phyloP scores from a whole-genome alignment of 1,140 invertebrate species.

The Chironomus tepperi region DNA sequence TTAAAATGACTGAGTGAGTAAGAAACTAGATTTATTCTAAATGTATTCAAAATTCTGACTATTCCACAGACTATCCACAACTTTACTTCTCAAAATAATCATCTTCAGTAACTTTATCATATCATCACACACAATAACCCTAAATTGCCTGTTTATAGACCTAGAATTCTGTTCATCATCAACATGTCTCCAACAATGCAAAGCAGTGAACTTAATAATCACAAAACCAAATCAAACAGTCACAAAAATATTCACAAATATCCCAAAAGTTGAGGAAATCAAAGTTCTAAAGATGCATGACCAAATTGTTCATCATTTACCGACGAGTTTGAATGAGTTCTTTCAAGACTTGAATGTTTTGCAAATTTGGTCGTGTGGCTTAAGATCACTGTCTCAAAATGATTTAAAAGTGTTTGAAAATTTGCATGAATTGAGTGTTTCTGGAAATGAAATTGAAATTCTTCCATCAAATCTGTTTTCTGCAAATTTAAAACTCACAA shows the following conservation, averaged over 20 bases:
- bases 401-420: background rate
- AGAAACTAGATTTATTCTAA: too few relatives aligned
- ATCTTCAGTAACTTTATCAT: background rate
- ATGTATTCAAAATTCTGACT: background rate
- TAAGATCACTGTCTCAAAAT: background rate
- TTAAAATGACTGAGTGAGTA: too few relatives aligned
- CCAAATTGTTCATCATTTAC: background rate
- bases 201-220: background rate
- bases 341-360: background rate
- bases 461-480: background rate
- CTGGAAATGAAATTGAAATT: slow-evolving; percentile 2
- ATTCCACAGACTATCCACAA: background rate
- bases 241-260: background rate
- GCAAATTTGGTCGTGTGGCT: background rate
- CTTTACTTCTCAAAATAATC: too few relatives aligned
- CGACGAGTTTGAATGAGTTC: background rate
- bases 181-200: background rate
- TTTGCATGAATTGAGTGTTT: background rate
- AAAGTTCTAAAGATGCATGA: background rate
- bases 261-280: background rate
- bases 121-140: background rate
- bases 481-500: background rate
- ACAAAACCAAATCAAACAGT: background rate
- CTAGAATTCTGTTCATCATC: background rate
- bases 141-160: background rate